Evolutionary conservation across 1,140 invertebrate species (phyloP), one percentile per base, ranked within the genome.

Genomic region (Tetramorium parvispinum): DNA sequence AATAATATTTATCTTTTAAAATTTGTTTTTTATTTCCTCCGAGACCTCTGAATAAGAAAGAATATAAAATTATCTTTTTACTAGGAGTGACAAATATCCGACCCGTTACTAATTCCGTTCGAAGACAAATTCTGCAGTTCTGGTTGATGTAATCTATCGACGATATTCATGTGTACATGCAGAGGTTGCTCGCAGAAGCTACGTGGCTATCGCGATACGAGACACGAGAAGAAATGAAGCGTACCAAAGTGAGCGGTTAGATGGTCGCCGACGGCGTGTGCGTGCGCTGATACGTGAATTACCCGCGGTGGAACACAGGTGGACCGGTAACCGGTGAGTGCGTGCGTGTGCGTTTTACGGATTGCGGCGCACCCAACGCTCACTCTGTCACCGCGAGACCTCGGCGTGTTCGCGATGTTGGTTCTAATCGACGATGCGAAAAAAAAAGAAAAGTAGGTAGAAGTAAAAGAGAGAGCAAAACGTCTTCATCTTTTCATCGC

Each of bases 381-480:
- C 90, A 86, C 91, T 92, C 91, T 94, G 92, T 93, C 93, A 93
- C 89, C 91, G 88, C 88, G 89, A 93, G 91, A 87, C 87, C 89
- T 93, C 93, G 91, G 81, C 90, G 27, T 68, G 66, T 83, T 55
- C 88, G 77, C 51, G 65, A 63, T 70, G 83, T 73, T 46, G 37
- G n/a, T 82, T 85, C 65, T 63, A 86, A 89, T 63, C 68, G 57
- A 51, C 51, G 27, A 37, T 43, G 13, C 8, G 70, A 73, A 46
- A 70, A 27, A 85, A 49, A 32, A 49, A 43, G 7, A 49, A 32
- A 32, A 32, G 32, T 32, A 32, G 55, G 24, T n/a, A 21, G 55
- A 11, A 76, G 13, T 53, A n/a, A 53, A n/a, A 32, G 21, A 77
- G 8, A 76, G 77, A 86, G 57, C 32, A 68, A 89, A 79, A 71